Conservation (phyloP, 2,888 invertebrate genomes). For the Cremastobaeus sp. region DNA sequence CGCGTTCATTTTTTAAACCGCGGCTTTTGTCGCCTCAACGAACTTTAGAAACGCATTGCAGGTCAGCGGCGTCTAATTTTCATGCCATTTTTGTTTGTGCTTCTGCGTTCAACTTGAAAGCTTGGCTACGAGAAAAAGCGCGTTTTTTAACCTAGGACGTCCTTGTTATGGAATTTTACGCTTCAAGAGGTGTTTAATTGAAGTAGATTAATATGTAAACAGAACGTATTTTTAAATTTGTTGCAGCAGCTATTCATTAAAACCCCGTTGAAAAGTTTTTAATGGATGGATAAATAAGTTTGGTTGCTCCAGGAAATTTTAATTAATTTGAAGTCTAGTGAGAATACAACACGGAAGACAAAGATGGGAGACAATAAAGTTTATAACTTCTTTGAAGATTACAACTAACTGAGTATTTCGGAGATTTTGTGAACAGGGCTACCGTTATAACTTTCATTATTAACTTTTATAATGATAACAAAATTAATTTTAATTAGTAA, state of each 20-base stretch:
- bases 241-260: conserved; percentile 20
- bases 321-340: too few relatives aligned
- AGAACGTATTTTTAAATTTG: too few relatives aligned
- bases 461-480: too few relatives aligned
- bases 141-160: not conserved
- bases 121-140: conserved; percentile 6
- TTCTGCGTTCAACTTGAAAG: conserved; percentile 17
- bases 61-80: conserved; percentile 40
- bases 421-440: too few relatives aligned
- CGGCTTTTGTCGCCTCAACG: conserved; percentile 27
- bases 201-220: conserved; percentile 40
- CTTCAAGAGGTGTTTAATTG: conserved; percentile 32
- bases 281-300: too few relatives aligned
- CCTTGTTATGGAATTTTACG: conserved; percentile 9
- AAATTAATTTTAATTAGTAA: too few relatives aligned
- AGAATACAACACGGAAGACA: too few relatives aligned
- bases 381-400: too few relatives aligned
- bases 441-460: too few relatives aligned
- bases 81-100: conserved; percentile 20
- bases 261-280: too few relatives aligned
- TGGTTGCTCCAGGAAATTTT: not conserved
- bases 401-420: too few relatives aligned
- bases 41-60: conserved; percentile 22
- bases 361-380: too few relatives aligned
- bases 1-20: conserved; percentile 26